Evolutionary conservation across 2,797 vertebrate genomes (phyloP).

Genomic region (Spinus olivaceus): DNA sequence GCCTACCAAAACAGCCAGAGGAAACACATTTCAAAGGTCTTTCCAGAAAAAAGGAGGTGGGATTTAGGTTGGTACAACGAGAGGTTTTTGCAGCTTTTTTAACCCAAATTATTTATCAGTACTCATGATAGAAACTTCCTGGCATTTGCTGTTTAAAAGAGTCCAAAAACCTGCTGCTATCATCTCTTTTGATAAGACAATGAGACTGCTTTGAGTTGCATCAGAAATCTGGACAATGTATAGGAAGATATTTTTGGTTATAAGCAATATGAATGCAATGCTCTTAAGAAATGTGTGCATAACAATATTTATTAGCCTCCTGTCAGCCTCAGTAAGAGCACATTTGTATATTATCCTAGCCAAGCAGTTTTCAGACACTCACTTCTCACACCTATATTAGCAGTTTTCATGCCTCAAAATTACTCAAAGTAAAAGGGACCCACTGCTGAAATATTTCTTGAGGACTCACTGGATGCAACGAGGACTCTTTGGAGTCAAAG

Average conservation of each 20-base stretch:
- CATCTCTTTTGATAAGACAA: not conserved
- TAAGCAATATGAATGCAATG: not conserved
- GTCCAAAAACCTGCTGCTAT: not conserved
- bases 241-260: not conserved
- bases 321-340: not conserved
- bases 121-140: not conserved
- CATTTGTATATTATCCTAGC: not conserved
- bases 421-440: not conserved
- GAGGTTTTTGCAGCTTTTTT: not conserved
- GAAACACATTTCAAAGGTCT: not conserved
- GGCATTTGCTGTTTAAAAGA: not conserved
- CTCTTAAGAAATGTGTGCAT: not conserved
- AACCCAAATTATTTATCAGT: not conserved
- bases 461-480: not conserved
- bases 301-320: not conserved
- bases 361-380: not conserved
- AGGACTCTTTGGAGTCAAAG: not conserved
- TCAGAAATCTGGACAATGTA: not conserved
- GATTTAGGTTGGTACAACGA: not conserved
- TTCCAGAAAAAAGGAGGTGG: not conserved
- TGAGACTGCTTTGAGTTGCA: not conserved
- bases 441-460: not conserved
- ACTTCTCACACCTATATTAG: not conserved
- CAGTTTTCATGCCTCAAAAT: not conserved
- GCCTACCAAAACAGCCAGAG: not conserved